phyloP scores from a whole-genome alignment of 1,140 invertebrate species.

The Campoletis sonorensis region DNA sequence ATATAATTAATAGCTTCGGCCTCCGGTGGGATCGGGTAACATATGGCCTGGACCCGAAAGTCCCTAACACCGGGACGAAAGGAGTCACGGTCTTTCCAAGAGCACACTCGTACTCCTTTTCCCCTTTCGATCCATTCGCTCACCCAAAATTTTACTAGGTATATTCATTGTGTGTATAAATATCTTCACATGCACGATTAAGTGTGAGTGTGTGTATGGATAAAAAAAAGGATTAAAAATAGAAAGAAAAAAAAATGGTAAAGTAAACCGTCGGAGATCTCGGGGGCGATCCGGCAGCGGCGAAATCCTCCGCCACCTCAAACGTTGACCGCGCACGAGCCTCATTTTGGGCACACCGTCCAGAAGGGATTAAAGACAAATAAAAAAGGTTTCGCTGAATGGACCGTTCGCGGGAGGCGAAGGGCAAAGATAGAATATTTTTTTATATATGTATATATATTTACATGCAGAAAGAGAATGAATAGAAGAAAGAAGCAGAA shows the following conservation, averaged over 20 bases:
- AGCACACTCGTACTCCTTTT: constrained; percentile 44
- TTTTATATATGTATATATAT: constrained; percentile 47
- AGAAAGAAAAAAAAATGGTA: constrained; percentile 34
- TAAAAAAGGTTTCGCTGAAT: constrained; percentile 59
- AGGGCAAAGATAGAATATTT: constrained; percentile 32
- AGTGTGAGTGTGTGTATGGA: constrained; percentile 26
- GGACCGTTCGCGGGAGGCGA: constrained; percentile 46
- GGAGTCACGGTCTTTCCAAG: constrained; percentile 36
- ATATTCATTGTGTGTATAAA: not conserved
- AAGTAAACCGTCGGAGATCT: constrained; percentile 53
- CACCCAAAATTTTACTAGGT: constrained; percentile 23
- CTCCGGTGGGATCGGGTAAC: constrained; percentile 69
- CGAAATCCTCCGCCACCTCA: constrained; percentile 60
- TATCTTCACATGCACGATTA: not conserved
- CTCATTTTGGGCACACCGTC: constrained; percentile 51
- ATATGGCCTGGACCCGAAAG: constrained; percentile 66
- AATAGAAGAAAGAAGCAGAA: constrained; percentile 33
- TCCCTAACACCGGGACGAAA: constrained; percentile 27
- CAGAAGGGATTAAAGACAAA: constrained; percentile 70
- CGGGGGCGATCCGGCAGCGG: constrained; percentile 53
- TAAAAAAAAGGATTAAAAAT: constrained; percentile 44
- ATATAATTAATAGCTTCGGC: constrained; percentile 74
- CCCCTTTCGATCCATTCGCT: constrained; percentile 36
- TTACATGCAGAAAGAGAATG: constrained; percentile 46
- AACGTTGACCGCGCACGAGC: constrained; percentile 62